Evolutionary conservation across 2,797 vertebrate species (phyloP).

Genomic region (Meriones psammophilus): DNA sequence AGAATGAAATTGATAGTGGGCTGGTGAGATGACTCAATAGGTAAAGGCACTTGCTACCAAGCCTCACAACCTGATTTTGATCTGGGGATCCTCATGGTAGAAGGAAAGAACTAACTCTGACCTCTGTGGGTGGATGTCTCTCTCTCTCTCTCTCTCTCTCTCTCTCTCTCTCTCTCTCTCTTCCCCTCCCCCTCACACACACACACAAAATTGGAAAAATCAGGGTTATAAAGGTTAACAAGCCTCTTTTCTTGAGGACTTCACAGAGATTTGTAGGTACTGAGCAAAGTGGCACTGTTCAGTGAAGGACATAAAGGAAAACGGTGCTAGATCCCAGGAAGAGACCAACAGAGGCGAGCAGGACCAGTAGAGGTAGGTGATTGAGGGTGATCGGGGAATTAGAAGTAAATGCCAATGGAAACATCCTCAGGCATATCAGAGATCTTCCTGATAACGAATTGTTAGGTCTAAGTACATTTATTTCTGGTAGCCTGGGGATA

Average conservation of each 20-base stretch:
- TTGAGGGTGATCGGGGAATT: neutral
- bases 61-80: neutral
- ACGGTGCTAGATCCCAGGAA: neutral
- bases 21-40: neutral
- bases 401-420: neutral
- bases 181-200: too few relatives aligned
- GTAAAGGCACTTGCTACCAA: neutral
- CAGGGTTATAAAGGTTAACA: neutral
- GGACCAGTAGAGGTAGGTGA: neutral
- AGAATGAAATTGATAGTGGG: neutral
- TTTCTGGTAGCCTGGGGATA: neutral
- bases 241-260: neutral
- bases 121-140: too few relatives aligned
- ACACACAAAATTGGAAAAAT: neutral
- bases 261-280: neutral
- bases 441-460: neutral
- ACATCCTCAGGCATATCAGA: too few relatives aligned
- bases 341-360: too few relatives aligned
- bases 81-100: too few relatives aligned
- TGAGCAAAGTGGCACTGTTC: neutral
- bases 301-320: neutral
- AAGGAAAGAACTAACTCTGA: too few relatives aligned
- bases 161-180: too few relatives aligned
- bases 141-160: too few relatives aligned
- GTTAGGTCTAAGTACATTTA: neutral